phyloP scores from a whole-genome alignment of 2,797 vertebrate genomes.

The Steatocranus sp. region DNA sequence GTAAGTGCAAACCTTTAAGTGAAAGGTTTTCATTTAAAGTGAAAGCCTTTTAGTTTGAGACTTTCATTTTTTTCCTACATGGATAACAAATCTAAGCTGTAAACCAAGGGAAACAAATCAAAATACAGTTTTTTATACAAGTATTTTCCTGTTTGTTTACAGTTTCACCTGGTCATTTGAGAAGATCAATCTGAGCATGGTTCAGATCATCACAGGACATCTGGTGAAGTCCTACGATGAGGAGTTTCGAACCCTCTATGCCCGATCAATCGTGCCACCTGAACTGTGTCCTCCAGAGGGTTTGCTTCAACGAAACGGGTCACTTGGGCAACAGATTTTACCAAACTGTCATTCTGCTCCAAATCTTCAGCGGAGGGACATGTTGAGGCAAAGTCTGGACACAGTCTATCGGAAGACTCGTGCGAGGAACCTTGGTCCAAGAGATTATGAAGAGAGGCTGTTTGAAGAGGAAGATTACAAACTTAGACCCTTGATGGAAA shows the following conservation, averaged over 20 bases:
- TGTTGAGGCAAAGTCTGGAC: conserved; percentile 81
- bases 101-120: not conserved
- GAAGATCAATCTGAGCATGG: conserved; percentile 96
- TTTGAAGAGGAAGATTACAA: conserved; percentile 66
- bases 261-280: conserved; percentile 82
- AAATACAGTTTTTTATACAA: not conserved
- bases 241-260: conserved; percentile 93
- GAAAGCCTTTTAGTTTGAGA: not conserved
- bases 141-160: conserved; percentile 35
- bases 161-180: conserved; percentile 98
- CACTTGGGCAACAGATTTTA: conserved; percentile 68
- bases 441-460: conserved; percentile 57
- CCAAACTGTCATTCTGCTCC: conserved; percentile 76
- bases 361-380: conserved; percentile 76
- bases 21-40: not conserved
- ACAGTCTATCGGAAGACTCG: conserved; percentile 78
- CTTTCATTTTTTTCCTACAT: not conserved
- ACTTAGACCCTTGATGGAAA: conserved; percentile 63
- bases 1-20: not conserved
- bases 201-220: conserved; percentile 92
- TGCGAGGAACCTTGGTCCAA: conserved; percentile 69
- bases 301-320: conserved; percentile 65
- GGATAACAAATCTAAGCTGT: not conserved
- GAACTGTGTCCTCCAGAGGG: conserved; percentile 72
- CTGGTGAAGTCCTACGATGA: conserved; percentile 94